Conservation (phyloP, 1,140 invertebrate species). For the Galleria mellonella region DNA sequence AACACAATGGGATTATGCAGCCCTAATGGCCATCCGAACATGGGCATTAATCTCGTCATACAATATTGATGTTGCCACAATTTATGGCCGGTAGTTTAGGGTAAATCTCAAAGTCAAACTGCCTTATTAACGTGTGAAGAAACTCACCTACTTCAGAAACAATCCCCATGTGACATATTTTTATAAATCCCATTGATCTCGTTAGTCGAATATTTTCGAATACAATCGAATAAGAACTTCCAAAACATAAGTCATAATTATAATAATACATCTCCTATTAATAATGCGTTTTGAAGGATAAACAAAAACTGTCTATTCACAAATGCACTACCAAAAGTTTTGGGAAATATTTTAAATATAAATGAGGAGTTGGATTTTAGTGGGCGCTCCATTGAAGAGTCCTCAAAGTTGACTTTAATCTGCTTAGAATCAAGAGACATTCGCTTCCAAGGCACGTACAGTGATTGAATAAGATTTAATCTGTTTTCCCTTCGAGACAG, state of each 20-base stretch:
- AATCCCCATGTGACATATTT: conserved; percentile 48
- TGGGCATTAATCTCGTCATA: conserved; percentile 71
- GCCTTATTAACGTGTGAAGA: conserved; percentile 68
- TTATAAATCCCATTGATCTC: conserved; percentile 50
- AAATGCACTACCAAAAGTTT: conserved; percentile 26
- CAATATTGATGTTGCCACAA: conserved; percentile 69
- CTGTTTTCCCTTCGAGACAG: conserved; percentile 46
- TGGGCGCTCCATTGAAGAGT: conserved; percentile 28
- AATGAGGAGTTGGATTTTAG: conserved; percentile 30
- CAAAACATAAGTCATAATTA: conserved; percentile 61
- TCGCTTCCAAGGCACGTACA: conserved; percentile 57
- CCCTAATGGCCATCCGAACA: conserved; percentile 64
- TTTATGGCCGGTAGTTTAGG: conserved; percentile 54
- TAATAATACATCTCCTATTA: conserved; percentile 36
- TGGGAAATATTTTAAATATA: conserved; percentile 36
- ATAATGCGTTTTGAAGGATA: conserved; percentile 17
- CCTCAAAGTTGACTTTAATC: conserved; percentile 53
- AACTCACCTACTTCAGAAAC: conserved; percentile 52
- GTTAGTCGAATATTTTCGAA: conserved; percentile 63
- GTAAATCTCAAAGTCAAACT: conserved; percentile 60
- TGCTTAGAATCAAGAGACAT: conserved; percentile 48
- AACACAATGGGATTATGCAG: conserved; percentile 68
- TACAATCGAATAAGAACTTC: conserved; percentile 67
- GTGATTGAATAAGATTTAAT: conserved; percentile 55
- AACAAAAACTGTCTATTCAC: conserved; percentile 34